Percentiles rank a stretch among this genome's conserved stretches.
Conservation (phyloP, 2,797 vertebrate genomes). For the Fistularia tabacaria region DNA sequence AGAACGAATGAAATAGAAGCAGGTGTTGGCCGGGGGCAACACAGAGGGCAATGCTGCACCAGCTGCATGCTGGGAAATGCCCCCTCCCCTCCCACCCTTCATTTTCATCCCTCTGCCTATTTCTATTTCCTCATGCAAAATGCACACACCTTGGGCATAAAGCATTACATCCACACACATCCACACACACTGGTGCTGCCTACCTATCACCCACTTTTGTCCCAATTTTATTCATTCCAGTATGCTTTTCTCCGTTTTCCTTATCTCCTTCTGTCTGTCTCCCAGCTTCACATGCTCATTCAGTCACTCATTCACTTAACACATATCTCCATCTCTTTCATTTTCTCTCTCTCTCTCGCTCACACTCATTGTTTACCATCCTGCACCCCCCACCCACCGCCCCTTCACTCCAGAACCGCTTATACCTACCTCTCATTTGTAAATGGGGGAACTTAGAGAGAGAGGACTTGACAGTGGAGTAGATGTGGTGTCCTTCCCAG, state of each 20-base stretch:
- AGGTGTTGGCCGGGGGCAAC: conserved; percentile 68
- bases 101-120: conserved; percentile 36
- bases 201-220: conserved; percentile 62
- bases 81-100: conserved; percentile 21
- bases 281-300: conserved; percentile 54
- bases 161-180: conserved; percentile 7
- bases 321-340: conserved; percentile 71
- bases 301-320: conserved; percentile 56
- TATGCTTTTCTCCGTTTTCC: conserved; percentile 71
- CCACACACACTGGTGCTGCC: conserved; percentile 22
- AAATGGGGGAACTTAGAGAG: conserved; percentile 46
- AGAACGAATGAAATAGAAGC: conserved; percentile 67
- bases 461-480: conserved; percentile 48
- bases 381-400: background rate
- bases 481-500: conserved; percentile 60
- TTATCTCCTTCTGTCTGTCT: conserved; percentile 68
- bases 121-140: conserved; percentile 53
- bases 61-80: conserved; percentile 69
- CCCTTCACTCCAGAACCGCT: conserved; percentile 34
- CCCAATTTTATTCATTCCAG: conserved; percentile 67
- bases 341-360: conserved; percentile 57
- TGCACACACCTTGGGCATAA: conserved; percentile 40
- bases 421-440: conserved; percentile 64
- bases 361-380: conserved; percentile 48
- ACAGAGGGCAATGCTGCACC: conserved; percentile 57